Evolutionary conservation across 2,113 vertebrate species (phyloP).

Genomic region (Fregetta grallaria): DNA sequence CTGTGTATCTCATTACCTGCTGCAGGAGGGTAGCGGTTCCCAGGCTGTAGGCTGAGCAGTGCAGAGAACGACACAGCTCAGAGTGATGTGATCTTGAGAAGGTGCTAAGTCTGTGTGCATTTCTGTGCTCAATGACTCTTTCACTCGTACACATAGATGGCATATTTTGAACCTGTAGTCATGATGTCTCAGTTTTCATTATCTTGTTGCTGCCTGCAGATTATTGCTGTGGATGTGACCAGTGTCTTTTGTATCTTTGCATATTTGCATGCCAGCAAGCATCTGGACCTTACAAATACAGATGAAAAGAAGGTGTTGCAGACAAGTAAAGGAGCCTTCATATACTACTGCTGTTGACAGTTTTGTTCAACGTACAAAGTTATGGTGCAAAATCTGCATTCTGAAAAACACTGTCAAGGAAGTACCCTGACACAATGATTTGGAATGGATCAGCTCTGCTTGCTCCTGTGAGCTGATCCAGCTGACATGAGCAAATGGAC

Average conservation of each 20-base stretch:
- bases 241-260: neutral
- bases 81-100: neutral
- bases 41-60: accelerated
- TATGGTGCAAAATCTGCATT: neutral
- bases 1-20: neutral
- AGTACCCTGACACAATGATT: neutral
- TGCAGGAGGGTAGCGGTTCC: neutral
- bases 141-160: accelerated
- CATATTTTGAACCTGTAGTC: neutral
- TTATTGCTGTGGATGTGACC: neutral
- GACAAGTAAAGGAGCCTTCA: neutral
- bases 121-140: neutral
- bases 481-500: neutral
- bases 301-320: neutral
- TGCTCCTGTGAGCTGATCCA: neutral
- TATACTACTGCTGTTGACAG: neutral
- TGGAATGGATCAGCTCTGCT: neutral
- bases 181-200: neutral
- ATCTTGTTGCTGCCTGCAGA: neutral
- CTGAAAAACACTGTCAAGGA: neutral
- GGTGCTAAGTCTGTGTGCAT: neutral
- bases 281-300: neutral
- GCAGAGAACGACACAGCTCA: accelerated
- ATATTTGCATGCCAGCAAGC: neutral
- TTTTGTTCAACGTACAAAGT: neutral